phyloP scores from a whole-genome alignment of 2,888 invertebrate species.

The Falcaria lacertinaria region DNA sequence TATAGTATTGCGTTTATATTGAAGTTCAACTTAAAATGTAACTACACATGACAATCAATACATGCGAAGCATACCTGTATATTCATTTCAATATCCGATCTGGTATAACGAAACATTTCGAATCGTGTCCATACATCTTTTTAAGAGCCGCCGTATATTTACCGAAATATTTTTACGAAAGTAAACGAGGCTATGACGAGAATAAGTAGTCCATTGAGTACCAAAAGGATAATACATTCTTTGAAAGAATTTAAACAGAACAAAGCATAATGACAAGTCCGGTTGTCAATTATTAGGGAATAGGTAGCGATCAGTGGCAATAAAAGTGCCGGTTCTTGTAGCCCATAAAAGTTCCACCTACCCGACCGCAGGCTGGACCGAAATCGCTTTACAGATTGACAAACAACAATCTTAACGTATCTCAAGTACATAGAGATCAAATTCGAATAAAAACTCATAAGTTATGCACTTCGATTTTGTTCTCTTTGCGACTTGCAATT shows the following conservation, averaged over 20 bases:
- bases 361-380: constrained; percentile 54
- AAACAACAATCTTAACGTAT: constrained; percentile 29
- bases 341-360: constrained; percentile 71
- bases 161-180: too few species aligned
- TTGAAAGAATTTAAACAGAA: constrained; percentile 54
- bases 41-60: too few species aligned
- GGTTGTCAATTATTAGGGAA: constrained; percentile 76
- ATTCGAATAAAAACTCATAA: constrained; percentile 18
- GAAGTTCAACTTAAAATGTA: too few species aligned
- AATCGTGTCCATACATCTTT: too few species aligned
- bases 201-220: neutral
- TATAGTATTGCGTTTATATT: too few species aligned
- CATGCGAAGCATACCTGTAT: too few species aligned
- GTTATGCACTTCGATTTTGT: constrained; percentile 9
- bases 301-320: constrained; percentile 75
- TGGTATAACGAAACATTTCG: too few species aligned
- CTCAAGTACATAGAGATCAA: constrained; percentile 39
- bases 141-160: too few species aligned
- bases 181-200: too few species aligned
- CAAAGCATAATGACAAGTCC: constrained; percentile 65
- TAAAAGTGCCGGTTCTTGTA: constrained; percentile 73
- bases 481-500: constrained; percentile 10
- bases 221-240: constrained; percentile 14
- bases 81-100: too few species aligned
- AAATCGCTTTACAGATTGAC: constrained; percentile 28